Conservation (phyloP, 1,140 invertebrate genomes). For the Macrotrachela quadricornifera region DNA sequence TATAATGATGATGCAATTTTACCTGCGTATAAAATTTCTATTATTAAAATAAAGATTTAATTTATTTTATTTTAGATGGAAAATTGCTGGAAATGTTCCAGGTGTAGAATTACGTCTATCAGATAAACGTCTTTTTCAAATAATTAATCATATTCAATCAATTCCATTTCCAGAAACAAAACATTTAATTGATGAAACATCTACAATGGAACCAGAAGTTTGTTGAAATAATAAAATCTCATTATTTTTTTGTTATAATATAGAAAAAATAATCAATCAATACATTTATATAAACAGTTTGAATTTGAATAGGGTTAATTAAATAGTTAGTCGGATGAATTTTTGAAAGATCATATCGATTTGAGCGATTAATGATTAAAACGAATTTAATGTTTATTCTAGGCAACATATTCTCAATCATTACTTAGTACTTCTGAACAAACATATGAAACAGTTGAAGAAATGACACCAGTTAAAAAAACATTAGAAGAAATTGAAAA, state of each 20-base stretch:
- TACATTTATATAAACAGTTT: too few species aligned
- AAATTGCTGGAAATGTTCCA: conserved; percentile 2
- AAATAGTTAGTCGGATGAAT: too few species aligned
- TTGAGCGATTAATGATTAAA: too few species aligned
- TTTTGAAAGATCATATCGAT: too few species aligned
- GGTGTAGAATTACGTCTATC: conserved; percentile 1
- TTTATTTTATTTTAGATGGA: background rate
- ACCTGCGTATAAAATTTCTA: background rate
- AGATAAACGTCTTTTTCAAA: background rate
- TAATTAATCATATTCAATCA: background rate
- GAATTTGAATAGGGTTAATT: too few species aligned
- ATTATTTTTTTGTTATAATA: too few species aligned
- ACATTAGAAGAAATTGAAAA: too few species aligned
- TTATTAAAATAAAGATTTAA: too few species aligned
- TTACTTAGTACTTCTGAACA: background rate
- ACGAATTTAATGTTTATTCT: background rate
- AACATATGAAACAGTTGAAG: background rate
- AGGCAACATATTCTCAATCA: background rate
- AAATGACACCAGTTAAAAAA: too few species aligned
- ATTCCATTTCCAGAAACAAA: conserved; percentile 5
- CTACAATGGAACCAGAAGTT: too few species aligned
- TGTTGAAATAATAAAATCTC: too few species aligned
- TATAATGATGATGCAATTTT: conserved; percentile 1
- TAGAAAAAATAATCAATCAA: too few species aligned
- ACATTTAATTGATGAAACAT: background rate